Evolutionary conservation across 2,888 invertebrate species (phyloP), one percentile per base, ranked within the genome.

Genomic region (Cheilosia impressa): DNA sequence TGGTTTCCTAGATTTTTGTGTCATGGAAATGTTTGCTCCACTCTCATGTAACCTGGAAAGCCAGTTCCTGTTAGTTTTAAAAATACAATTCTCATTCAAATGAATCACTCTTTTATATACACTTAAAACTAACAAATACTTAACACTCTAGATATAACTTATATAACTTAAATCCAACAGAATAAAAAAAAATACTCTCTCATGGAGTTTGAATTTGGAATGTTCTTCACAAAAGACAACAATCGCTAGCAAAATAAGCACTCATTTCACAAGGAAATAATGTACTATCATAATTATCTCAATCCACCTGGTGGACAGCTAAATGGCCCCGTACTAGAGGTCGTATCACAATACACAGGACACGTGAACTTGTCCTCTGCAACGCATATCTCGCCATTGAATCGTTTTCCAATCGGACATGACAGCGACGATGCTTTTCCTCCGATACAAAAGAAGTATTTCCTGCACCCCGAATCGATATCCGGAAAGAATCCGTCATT

Each of bases 351-450:
- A 77, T 89, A 89, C 41, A 88, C 88, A 31, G 89, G 90, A 87
- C 90, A 90, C 17, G 87, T 88, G 75, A 88, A 90, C 71, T 87
- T 88, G 52, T 89, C 89, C 55, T 88, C 87, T 10, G 90, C 88
- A n/a, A 94, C 94, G 89, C 94, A 95, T 68, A 94, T 90, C 89
- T 94, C 94, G 0, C 94, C 94, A 88, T 94, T 94, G 89, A 94
- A 94, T 55, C 93, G 89, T 79, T 93, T 93, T 2, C 92, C 92
- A 1, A 87, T 83, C 0, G 93, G 92, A 87, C 95, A 94, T 4
- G 92, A 90, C 0, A 94, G 90, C 75, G 92, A 91, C 0, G 94
- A 94, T 0, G 94, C 94, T 27, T 90, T 91, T 0, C 94, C 94
- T 53, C 92, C 92, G 24, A 94, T 93, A 89, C 95, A 95, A 91